Base-by-base conservation (phyloP, 2,113 vertebrate genomes). In the Lucifuga dentata region DNA sequence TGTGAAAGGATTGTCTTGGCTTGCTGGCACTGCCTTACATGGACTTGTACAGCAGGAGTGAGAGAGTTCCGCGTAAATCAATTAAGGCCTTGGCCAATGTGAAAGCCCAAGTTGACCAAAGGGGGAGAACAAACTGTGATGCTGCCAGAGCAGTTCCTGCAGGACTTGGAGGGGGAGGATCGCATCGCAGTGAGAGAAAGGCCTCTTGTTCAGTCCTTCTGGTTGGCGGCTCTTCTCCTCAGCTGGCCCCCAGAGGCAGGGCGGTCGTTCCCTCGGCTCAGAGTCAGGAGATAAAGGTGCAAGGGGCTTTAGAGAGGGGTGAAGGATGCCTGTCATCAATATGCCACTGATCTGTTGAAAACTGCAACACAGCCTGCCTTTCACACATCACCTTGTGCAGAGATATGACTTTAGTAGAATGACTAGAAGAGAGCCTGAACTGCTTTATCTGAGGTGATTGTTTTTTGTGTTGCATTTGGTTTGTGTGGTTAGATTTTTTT, bases 21-120 rank as follows among this genome's bases (percentile, higher is more conserved):
- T 29, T 15, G 60, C 78, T 87, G 85, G 78, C 68, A 62, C 76
- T 87, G 77, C 88, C 89, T 87, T 88, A 87, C 83, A 89, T 83
- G 88, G 89, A 72, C 57, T 84, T 58, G 49, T 78, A 24, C 59
- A 58, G 52, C 76, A 75, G 44, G 40, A 64, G 73, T 32, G 57
- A 56, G 61, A 68, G 48, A 71, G 38, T 61, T 38, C 59, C 51
- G 60, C 83, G 58, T 89, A 88, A 91, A 91, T 89, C 81, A 85
- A 72, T 77, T 71, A 56, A 73, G 73, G 51, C 59, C 73, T 56
- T 11, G 33, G 71, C 83, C 78, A 70, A 67, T 29, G 49, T 58
- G 36, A 61, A 76, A 85, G 65, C 56, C 83, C 23, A 41, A 78
- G 73, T 81, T 73, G 43, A 72, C 71, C 52, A 68, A 77, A 19